Percentiles rank a stretch among this genome's conserved stretches.
Conservation (phyloP, 1,140 invertebrate genomes). For the Bicyclus anynana region DNA sequence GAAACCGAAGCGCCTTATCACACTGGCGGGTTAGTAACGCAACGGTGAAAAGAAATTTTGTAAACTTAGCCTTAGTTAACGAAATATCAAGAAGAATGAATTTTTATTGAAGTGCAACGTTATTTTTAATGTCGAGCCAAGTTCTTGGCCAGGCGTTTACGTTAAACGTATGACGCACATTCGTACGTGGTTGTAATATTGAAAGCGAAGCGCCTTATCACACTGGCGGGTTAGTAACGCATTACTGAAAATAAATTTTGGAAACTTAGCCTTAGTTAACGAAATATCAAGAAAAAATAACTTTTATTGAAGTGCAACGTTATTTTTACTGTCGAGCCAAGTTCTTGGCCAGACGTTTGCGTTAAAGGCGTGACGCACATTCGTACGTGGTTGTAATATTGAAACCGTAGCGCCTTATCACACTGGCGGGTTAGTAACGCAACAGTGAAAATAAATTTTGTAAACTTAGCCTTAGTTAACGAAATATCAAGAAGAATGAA, state of each 20-base stretch:
- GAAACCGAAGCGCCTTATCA: neutral
- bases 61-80: too few species aligned
- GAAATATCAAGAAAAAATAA: too few species aligned
- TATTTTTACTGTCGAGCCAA: constrained; percentile 24
- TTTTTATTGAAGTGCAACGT: neutral
- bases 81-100: too few species aligned
- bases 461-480: too few species aligned
- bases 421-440: too few species aligned
- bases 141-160: constrained; percentile 21
- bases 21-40: too few species aligned
- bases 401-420: neutral
- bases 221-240: too few species aligned
- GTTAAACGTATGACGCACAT: constrained; percentile 17
- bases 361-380: constrained; percentile 18
- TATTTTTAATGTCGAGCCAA: constrained; percentile 24
- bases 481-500: too few species aligned
- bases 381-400: constrained; percentile 6
- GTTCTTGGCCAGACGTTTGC: constrained; percentile 21
- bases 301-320: neutral
- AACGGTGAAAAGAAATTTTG: too few species aligned
- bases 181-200: constrained; percentile 6
- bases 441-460: too few species aligned
- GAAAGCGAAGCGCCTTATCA: neutral
- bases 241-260: too few species aligned
- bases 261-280: too few species aligned